phyloP scores from a whole-genome alignment of 2,113 vertebrate genomes.

The Carassius carassius region DNA sequence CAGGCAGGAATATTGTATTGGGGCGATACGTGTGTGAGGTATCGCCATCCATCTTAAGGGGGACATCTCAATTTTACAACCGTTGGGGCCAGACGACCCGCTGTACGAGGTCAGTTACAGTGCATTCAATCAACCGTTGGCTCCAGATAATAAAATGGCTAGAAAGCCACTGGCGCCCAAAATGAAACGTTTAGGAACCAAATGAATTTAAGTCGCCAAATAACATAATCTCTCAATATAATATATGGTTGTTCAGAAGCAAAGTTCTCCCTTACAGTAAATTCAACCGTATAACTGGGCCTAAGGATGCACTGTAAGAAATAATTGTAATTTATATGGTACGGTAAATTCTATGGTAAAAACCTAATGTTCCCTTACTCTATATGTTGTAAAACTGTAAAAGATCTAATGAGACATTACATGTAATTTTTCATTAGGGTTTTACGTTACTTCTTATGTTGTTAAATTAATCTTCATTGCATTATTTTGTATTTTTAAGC shows the following conservation, averaged over 20 bases:
- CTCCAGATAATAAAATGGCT: background rate
- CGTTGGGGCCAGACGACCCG: background rate
- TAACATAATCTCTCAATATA: background rate
- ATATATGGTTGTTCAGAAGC: background rate
- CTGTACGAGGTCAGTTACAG: constrained; percentile 37
- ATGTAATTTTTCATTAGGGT: too few species aligned
- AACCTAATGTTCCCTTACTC: too few species aligned
- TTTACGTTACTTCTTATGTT: too few species aligned
- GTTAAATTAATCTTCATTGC: too few species aligned
- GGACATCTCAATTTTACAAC: constrained; percentile 48
- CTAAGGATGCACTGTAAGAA: background rate
- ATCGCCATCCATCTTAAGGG: constrained; percentile 43
- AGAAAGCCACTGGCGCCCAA: background rate
- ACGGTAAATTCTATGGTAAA: too few species aligned
- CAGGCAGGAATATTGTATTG: constrained; percentile 53
- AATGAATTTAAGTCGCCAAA: background rate
- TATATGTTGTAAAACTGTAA: too few species aligned
- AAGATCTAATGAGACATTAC: too few species aligned
- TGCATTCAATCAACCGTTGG: background rate
- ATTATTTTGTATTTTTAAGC: too few species aligned
- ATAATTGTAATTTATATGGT: background rate
- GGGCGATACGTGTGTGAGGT: constrained; percentile 14
- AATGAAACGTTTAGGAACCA: background rate
- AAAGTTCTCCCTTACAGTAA: background rate
- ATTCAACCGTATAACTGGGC: background rate